Evolutionary conservation across 92 coral and sea anemone species (phyloP), one percentile per base, ranked within the genome.

Genomic region (Phymanthus crucifer): DNA sequence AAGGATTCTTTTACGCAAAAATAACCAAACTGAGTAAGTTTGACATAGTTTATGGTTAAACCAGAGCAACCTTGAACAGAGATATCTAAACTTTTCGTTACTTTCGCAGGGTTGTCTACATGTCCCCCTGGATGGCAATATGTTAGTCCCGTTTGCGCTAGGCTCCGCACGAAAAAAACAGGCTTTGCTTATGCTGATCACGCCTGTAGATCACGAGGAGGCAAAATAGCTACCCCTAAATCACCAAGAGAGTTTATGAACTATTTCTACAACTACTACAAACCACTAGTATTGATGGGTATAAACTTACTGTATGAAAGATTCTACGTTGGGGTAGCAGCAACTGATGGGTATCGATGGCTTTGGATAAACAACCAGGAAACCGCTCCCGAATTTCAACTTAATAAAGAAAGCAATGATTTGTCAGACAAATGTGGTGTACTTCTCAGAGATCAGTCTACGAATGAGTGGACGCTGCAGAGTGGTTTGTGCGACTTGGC

Each of bases 1-100:
- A 24, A 21, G 64, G 64, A 54, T 54, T 54, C 64, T 54, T 54
- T 54, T 54, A 54, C n/a, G 64, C 64, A 54, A 54, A 54, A 21
- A 23, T 13, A 54, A 24, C 27, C 6, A 54, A 54, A 54, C 14
- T 54, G 9, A 54, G 64, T 54, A 54, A 54, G 64, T 54, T 4
- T 54, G 29, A 10, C 13, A 38, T 38, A 10, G 43, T 4, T 43
- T 43, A 5, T 43, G 6, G 48, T 5, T 13, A 43, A 5, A 5
- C 6, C 48, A 9, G 50, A 11, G 50, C 4, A 11, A 45, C 50
- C 50, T 17, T 45, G 10, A 17, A 45, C 4, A 9, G 0, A 11
- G 12, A 45, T 45, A 45, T 9, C 1, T 21, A 6, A 43, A 54
- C 27, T 54, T 8, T 1, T 21, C n/a, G 11, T 54, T 54, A 4